phyloP scores from a whole-genome alignment of 2,888 invertebrate genomes.

The Panopea generosa region DNA sequence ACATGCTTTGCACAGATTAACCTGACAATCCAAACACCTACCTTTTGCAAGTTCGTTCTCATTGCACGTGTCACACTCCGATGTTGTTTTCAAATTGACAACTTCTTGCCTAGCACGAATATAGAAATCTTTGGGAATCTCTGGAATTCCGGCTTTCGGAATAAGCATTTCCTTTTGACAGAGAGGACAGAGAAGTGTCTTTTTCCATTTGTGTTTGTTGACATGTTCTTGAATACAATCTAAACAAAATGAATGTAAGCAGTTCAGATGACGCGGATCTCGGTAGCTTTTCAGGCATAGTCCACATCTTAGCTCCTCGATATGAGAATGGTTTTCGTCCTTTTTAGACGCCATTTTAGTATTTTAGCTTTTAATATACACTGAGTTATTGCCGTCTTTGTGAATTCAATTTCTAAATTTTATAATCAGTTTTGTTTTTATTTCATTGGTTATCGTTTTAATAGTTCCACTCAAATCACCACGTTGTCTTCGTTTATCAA shows the following conservation, averaged over 20 bases:
- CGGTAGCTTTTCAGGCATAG: conserved; percentile 60
- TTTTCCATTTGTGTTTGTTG: conserved; percentile 63
- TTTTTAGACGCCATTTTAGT: conserved; percentile 21
- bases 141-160: conserved; percentile 64
- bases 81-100: conserved; percentile 58
- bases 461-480: too few species aligned
- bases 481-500: too few species aligned
- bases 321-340: conserved; percentile 17
- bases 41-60: conserved; percentile 44
- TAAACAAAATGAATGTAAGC: conserved; percentile 66
- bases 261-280: conserved; percentile 66
- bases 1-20: conserved; percentile 63
- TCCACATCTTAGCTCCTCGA: conserved; percentile 57
- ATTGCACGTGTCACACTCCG: conserved; percentile 63
- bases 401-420: too few species aligned
- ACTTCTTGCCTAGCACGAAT: conserved; percentile 63
- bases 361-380: too few species aligned
- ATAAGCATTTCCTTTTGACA: conserved; percentile 63
- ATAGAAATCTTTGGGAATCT: conserved; percentile 61
- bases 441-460: too few species aligned
- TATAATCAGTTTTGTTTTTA: too few species aligned
- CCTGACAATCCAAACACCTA: conserved; percentile 68
- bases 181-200: conserved; percentile 62
- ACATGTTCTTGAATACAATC: conserved; percentile 65
- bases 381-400: too few species aligned